These are phyloP conservation scores for Willisornis vidua DNA, from an alignment of 2,113 vertebrate genomes.

Conservation along the genomic window DNA sequence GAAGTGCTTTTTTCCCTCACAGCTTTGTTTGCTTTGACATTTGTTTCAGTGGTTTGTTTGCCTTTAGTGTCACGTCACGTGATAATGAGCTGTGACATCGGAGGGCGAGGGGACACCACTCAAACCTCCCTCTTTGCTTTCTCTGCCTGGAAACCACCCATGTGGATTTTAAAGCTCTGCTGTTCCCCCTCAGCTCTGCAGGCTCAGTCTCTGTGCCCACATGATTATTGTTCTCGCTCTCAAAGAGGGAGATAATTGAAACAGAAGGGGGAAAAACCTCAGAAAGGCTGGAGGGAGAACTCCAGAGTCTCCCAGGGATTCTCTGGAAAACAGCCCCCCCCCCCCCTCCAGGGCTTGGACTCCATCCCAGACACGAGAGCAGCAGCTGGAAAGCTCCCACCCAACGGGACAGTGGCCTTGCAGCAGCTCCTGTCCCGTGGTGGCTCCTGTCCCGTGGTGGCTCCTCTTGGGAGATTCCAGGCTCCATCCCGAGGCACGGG, in stretches of 20 bases:
- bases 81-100: background rate
- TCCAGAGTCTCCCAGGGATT: background rate
- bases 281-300: background rate
- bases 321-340: background rate
- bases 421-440: background rate
- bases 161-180: constrained; percentile 13
- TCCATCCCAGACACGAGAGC: background rate
- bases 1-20: background rate
- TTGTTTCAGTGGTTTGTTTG: background rate
- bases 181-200: constrained; percentile 4
- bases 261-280: background rate
- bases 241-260: background rate
- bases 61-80: background rate
- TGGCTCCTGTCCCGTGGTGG: background rate
- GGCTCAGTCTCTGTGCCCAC: background rate
- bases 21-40: background rate
- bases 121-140: background rate
- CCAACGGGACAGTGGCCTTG: background rate
- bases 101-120: background rate
- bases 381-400: background rate
- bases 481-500: background rate
- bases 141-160: constrained; percentile 15
- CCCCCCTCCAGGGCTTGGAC: background rate
- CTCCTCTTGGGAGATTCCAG: background rate
- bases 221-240: background rate